Evolutionary conservation across 2,888 invertebrate genomes (phyloP), one percentile per base, ranked within the genome.

Genomic region (Idaea biselata): DNA sequence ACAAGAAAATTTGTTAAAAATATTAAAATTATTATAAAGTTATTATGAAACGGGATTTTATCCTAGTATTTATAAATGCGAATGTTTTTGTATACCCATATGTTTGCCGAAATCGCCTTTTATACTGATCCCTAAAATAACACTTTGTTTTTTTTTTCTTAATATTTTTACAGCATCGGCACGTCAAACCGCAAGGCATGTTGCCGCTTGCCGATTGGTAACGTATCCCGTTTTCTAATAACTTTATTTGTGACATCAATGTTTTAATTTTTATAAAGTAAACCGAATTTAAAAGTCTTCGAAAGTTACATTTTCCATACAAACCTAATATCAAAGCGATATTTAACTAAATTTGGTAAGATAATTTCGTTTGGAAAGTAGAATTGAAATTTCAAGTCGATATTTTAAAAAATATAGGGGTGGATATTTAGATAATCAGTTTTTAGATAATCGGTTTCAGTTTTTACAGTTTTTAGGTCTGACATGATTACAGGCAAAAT

Each of bases 21-120:
- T n/a, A n/a, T n/a, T n/a, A n/a, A n/a, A n/a, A n/a, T 56, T 1
- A 73, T 1, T 1, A 14, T 44, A 44, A 44, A 44, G 44, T 44
- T 44, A 44, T 7, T 44, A 44, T 8, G 25, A 44, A 44, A 7
- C 44, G 44, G 33, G 33, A 33, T 3, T 33, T 5, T 33, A 33
- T 33, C 33, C 33, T 33, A 33, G 3, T 33, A 14, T 11, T 25
- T 44, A 44, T 44, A 44, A 44, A 44, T 44, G 44, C 44, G 44
- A 44, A 1, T 8, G 44, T 11, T 44, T 25, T 44, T 44, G 44
- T 44, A 0, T 44, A 44, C 11, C 3, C 11, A 8, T 44, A 3
- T 44, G 11, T 1, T 8, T 14, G 44, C 33, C 14, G 14, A 44
- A 44, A 44, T 14, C 3, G 14, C 44, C 25, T 25, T 25, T 25